Evolutionary conservation across 2,797 vertebrate genomes (phyloP).

Genomic region (Poeciliopsis turneri): DNA sequence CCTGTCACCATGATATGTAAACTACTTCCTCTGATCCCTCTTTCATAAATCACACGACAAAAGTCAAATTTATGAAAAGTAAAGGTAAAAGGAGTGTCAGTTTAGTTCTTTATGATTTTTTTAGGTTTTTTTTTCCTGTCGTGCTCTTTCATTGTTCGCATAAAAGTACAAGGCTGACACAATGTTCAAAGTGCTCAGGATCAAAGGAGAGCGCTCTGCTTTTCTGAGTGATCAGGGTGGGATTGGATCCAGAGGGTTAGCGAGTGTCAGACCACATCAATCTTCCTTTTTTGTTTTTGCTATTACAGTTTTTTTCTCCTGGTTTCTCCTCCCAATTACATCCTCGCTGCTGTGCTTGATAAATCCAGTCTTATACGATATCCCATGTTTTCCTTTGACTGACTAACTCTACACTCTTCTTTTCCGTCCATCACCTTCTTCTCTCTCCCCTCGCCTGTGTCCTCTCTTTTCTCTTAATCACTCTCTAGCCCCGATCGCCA

Average conservation of each 20-base stretch:
- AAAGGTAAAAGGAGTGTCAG: constrained; percentile 40
- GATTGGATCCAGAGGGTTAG: constrained; percentile 69
- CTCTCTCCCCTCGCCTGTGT: constrained; percentile 18
- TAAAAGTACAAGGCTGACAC: constrained; percentile 74
- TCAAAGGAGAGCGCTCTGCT: constrained; percentile 73
- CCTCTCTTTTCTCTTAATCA: constrained; percentile 23
- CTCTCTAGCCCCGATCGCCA: constrained; percentile 25
- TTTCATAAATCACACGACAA: constrained; percentile 40
- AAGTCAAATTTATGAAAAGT: constrained; percentile 31
- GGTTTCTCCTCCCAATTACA: constrained; percentile 35
- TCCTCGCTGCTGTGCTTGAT: constrained; percentile 27
- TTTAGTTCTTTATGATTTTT: constrained; percentile 38
- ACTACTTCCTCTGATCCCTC: constrained; percentile 10
- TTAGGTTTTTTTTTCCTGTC: constrained; percentile 23
- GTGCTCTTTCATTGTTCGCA: constrained; percentile 56
- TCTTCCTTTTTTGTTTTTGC: constrained; percentile 36
- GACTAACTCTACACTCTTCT: constrained; percentile 21
- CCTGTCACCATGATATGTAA: background rate
- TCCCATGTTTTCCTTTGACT: background rate
- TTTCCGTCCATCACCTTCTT: background rate
- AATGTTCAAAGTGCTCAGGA: constrained; percentile 81
- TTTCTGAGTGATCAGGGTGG: constrained; percentile 65
- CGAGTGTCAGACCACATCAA: constrained; percentile 58
- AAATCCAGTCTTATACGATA: constrained; percentile 20
- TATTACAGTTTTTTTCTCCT: constrained; percentile 28